Conservation (phyloP, 2,797 vertebrate species). For the Peromyscus melanophrys region DNA sequence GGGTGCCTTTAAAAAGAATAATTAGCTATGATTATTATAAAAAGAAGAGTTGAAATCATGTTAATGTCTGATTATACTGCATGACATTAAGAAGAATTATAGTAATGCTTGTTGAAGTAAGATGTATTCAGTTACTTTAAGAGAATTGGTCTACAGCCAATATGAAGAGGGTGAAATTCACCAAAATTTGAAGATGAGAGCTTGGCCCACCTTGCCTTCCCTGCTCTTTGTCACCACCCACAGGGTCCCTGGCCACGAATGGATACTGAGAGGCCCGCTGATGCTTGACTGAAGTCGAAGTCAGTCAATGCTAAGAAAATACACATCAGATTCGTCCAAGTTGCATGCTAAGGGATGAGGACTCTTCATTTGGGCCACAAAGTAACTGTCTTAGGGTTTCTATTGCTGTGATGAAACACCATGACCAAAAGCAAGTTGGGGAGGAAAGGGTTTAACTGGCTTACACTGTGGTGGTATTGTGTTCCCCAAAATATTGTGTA, state of each 20-base stretch:
- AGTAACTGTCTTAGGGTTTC: no score
- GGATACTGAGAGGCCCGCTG: background rate
- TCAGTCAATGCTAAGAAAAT: background rate
- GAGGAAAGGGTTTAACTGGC: background rate
- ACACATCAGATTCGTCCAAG: background rate
- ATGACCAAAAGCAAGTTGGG: background rate
- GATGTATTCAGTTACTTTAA: slow-evolving; percentile 18
- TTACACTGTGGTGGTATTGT: no score
- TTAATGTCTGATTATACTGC: slow-evolving; percentile 49
- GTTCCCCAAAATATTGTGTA: no score
- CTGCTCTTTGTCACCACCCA: background rate
- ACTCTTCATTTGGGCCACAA: background rate
- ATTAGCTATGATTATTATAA: slow-evolving; percentile 60
- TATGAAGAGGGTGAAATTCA: background rate
- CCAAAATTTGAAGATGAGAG: background rate
- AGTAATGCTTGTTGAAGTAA: slow-evolving; percentile 39
- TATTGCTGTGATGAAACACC: background rate
- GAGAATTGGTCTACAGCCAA: background rate
- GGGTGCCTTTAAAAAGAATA: slow-evolving; percentile 6
- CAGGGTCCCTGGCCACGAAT: background rate
- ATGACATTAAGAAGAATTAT: slow-evolving; percentile 43
- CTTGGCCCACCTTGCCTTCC: background rate
- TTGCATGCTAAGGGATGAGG: background rate
- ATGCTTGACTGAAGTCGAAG: background rate
- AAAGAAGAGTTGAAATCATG: slow-evolving; percentile 43